Base-by-base conservation (phyloP, 2,888 invertebrate genomes). In the Hyppa rectilinea region DNA sequence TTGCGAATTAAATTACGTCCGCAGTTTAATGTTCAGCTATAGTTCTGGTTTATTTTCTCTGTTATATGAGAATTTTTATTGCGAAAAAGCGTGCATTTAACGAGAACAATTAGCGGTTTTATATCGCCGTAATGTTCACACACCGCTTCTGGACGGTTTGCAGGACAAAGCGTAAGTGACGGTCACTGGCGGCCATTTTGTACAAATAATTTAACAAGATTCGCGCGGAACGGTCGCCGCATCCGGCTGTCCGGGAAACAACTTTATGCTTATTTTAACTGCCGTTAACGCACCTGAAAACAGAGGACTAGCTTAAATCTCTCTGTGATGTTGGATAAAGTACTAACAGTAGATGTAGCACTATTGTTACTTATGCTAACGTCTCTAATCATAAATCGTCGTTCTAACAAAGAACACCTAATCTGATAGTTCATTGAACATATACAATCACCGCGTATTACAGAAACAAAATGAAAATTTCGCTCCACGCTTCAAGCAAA, bases 131-230 rank as follows among this genome's bases (percentile, higher is more conserved):
- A 90, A 91, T 84, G 87, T 85, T 85, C 82, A 83, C 86, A 86
- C 89, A 85, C 87, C 85, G 86, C 80, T 87, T 70, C 64, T 73
- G 73, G 55, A 66, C 56, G 73, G 72, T 84, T 80, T 80, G 76
- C 85, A 74, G 85, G 85, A 90, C 89, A 89, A 90, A 88, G 87
- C 86, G 87, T 88, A 89, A 89, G 88, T 91, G 89, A 89, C 90
- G 89, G 86, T 85, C 80, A 78, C 87, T 64, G 84, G 81, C 88
- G 90, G 68, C 93, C 93, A 92, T 93, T 94, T 92, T 91, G 92
- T 85, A 88, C 89, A 83, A 93, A 94, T 93, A 92, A 94, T 94
- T 94, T 90, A 94, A 89, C 89, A 92, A 92, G 93, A 92, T 90
- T 92, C 93, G 90, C 92, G 88, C 92, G 90, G 88, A 94, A 94